Base-by-base conservation (phyloP, 1,140 invertebrate genomes). In the Conopomorpha cramerella region DNA sequence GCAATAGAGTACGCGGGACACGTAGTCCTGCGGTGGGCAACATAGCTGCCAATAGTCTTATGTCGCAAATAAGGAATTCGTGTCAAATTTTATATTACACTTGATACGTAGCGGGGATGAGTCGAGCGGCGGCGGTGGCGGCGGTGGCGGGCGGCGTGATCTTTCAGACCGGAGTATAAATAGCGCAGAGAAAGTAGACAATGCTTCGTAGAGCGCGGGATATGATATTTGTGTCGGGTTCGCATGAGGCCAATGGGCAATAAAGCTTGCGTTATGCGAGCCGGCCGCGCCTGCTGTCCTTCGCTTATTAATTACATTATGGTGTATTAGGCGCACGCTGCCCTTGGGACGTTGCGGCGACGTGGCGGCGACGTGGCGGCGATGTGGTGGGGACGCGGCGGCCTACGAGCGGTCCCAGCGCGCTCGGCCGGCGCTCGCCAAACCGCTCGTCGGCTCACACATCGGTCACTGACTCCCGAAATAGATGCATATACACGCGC, bases 391-490 rank as follows among this genome's bases (percentile, higher is more conserved):
- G n/a, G n/a, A n/a, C n/a, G n/a, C n/a, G n/a, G n/a, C n/a, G n/a
- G n/a, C n/a, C n/a, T n/a, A n/a, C n/a, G n/a, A n/a, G n/a, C n/a
- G n/a, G n/a, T n/a, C n/a, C n/a, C 28, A 37, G n/a, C 28, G 28
- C 18, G 3, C 29, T 23, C 16, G 14, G 26, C 17, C 1, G 16
- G 15, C 13, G 27, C 11, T 8, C 25, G 51, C 51, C 49, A 53
- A 54, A 58, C 54, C 51, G 49, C 51, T 51, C 49, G 46, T 42
- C 43, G 31, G n/a, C n/a, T n/a, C n/a, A n/a, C n/a, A n/a, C n/a
- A n/a, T n/a, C 68, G 68, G 68, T 73, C 68, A 70, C 60, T 64
- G 68, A 70, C 68, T 70, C 63, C 65, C 68, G 61, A 73, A 73
- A 71, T 71, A 71, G 66, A 66, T 61, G 64, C 64, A 55, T 55